Conservation (phyloP, 2,888 invertebrate species). For the Daptonema setosum region DNA sequence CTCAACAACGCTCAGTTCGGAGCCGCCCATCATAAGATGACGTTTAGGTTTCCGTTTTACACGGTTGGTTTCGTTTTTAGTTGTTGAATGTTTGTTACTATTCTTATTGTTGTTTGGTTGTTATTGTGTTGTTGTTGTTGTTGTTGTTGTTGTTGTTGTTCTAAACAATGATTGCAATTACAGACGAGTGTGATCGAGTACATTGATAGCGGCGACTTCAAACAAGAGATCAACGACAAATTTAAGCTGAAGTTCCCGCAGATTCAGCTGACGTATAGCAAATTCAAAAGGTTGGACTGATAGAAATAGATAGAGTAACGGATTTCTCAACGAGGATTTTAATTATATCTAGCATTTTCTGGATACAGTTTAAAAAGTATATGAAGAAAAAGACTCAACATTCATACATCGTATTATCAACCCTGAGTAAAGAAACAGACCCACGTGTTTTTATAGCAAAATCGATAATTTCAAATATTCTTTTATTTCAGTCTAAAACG, state of each 20-base stretch:
- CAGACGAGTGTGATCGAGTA: constrained; percentile 11
- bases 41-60: constrained; percentile 34
- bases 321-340: too few relatives aligned
- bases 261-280: constrained; percentile 77
- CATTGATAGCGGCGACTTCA: constrained; percentile 43
- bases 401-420: too few relatives aligned
- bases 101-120: too few relatives aligned
- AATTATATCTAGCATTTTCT: too few relatives aligned
- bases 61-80: constrained; percentile 32
- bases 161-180: constrained; percentile 1
- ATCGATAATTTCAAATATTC: neutral
- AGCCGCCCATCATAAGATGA: constrained; percentile 34
- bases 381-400: too few relatives aligned
- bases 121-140: too few relatives aligned
- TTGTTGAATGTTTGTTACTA: too few relatives aligned
- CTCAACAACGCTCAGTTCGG: constrained; percentile 58
- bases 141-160: too few relatives aligned
- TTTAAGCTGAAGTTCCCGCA: constrained; percentile 82
- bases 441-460: too few relatives aligned
- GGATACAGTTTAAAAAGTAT: too few relatives aligned
- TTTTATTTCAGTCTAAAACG: constrained; percentile 53
- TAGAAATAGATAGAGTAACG: constrained; percentile 17
- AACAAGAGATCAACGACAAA: constrained; percentile 87
- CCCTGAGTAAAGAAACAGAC: too few relatives aligned
- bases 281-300: constrained; percentile 86